These are phyloP conservation scores for Paguma larvata DNA, from an alignment of 2,797 vertebrate species.

Conservation along the genomic window DNA sequence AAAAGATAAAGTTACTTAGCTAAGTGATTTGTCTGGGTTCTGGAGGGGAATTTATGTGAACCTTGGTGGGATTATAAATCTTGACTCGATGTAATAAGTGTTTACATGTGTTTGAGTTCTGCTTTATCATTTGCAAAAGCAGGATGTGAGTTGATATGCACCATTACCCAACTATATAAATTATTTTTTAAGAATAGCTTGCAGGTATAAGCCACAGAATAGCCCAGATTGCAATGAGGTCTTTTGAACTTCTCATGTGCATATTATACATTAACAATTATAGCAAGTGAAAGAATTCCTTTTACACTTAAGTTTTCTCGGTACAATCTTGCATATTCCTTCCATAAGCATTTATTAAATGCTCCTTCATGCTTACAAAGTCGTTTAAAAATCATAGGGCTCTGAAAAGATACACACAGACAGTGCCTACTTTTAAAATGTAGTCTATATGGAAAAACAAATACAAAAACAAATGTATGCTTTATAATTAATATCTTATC, in stretches of 20 bases:
- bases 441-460: not conserved
- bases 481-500: not conserved
- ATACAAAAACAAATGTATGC: not conserved
- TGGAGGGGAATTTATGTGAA: not conserved
- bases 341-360: not conserved
- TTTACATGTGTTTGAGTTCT: not conserved
- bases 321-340: not conserved
- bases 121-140: not conserved
- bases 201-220: not conserved
- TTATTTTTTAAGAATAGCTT: not conserved
- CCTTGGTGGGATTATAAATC: not conserved
- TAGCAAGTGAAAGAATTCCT: not conserved
- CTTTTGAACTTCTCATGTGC: not conserved
- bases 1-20: not conserved
- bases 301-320: not conserved
- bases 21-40: constrained; percentile 10
- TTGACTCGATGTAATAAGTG: constrained; percentile 6
- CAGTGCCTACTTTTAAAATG: not conserved
- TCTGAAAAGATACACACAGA: not conserved
- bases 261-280: not conserved
- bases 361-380: not conserved
- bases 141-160: not conserved
- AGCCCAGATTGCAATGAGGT: not conserved
- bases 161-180: not conserved
- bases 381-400: not conserved